Evolutionary conservation across 2,113 vertebrate genomes (phyloP), one percentile per base, ranked within the genome.

Genomic region (Boleophthalmus pectinirostris): DNA sequence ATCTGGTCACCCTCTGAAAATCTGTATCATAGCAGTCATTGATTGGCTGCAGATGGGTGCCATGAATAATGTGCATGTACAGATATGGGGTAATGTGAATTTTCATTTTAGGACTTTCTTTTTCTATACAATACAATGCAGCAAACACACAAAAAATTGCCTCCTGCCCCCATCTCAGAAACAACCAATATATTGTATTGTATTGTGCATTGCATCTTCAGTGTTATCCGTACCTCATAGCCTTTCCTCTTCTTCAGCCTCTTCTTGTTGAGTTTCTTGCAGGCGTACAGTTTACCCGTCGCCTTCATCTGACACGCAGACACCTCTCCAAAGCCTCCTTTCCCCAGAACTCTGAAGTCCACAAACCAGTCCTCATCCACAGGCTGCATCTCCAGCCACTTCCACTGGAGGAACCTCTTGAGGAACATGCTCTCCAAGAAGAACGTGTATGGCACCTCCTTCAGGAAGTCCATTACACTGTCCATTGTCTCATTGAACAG

Each of bases 231-330:
- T 81, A 96, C 96, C 94, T 96, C 94, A 68, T 92, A 92, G 2
- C 96, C 96, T 71, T 95, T 95, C 75, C 95, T 96, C 89, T 97
- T 96, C 92, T 97, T 97, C 81, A 98, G 85, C 10, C 94, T 91
- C 85, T 96, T 96, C 89, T 97, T 97, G 90, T 96, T 95, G 75
- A 97, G 91, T 82, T 98, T 97, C 84, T 97, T 97, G 89, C 95
- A 96, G 66, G 95, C 96, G n/a, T 97, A 96, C 92, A 97, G 95
- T 88, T 96, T 96, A 12, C 96, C 96, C 0, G 95, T 95, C 82
- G 91, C 95, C 82, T 91, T 97, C 81, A 93, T 96, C 77, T 96
- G 95, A 73, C 92, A 93, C 21, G 95, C 96, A 81, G 95, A 98
- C 46, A 97, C 96, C 93, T 98, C 95, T 54, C 95, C 95, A 14